Evolutionary conservation across 2,888 invertebrate genomes (phyloP).

Genomic region (Andrena marginata): DNA sequence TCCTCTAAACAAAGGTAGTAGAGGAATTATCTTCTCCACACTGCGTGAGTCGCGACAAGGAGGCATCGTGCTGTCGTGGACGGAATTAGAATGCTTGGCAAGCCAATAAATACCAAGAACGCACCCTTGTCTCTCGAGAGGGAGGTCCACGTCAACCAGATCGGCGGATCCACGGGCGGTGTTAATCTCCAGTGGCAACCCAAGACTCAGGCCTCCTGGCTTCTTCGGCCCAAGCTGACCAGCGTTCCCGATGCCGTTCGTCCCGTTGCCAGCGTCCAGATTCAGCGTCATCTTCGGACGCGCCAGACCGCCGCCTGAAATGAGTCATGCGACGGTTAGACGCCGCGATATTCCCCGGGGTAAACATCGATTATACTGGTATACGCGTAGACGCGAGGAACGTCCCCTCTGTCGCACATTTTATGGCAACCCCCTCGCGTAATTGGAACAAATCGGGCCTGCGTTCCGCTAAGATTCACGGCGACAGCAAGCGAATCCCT

Average conservation of each 20-base stretch:
- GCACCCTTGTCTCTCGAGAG: slow-evolving; percentile 95
- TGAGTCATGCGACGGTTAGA: slow-evolving; percentile 81
- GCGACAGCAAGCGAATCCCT: slow-evolving; percentile 12
- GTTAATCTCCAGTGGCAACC: slow-evolving; percentile 85
- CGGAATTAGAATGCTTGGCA: not conserved
- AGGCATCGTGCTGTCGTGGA: not conserved
- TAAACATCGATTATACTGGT: slow-evolving; percentile 68
- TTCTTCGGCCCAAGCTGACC: slow-evolving; percentile 80
- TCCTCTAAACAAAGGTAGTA: not conserved
- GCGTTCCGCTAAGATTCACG: slow-evolving; percentile 34
- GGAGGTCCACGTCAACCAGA: slow-evolving; percentile 92
- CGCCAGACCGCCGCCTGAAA: slow-evolving; percentile 82
- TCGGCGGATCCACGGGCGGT: slow-evolving; percentile 88
- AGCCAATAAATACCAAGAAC: slow-evolving; percentile 74
- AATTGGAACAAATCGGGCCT: slow-evolving; percentile 65
- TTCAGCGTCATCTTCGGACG: slow-evolving; percentile 92
- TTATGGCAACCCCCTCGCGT: slow-evolving; percentile 53
- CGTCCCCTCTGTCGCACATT: slow-evolving; percentile 39
- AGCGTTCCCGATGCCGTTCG: slow-evolving; percentile 67
- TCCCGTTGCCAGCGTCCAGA: slow-evolving; percentile 87
- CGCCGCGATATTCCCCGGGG: slow-evolving; percentile 67
- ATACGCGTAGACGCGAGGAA: slow-evolving; percentile 30
- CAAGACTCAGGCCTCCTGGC: slow-evolving; percentile 85
- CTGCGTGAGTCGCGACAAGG: not conserved
- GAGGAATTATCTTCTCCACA: not conserved